phyloP scores from a whole-genome alignment of 2,113 vertebrate genomes.

The Cairina moschata region DNA sequence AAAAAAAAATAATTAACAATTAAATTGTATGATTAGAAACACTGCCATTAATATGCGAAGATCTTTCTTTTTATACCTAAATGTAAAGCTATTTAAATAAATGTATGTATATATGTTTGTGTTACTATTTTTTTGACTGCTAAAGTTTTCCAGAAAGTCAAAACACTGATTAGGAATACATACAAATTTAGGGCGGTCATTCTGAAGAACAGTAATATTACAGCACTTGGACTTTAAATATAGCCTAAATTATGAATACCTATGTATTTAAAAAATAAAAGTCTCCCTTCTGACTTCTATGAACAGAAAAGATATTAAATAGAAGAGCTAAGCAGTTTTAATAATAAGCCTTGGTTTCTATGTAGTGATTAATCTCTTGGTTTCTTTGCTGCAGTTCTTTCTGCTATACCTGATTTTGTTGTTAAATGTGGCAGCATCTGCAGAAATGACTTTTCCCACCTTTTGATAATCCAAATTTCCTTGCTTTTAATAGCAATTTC shows the following conservation, averaged over 20 bases:
- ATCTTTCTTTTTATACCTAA: background rate
- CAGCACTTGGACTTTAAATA: background rate
- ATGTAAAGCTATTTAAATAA: no score
- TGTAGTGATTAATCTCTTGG: background rate
- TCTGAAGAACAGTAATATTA: background rate
- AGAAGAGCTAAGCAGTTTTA: background rate
- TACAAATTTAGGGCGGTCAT: background rate
- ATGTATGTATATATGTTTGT: no score
- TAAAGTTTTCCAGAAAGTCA: no score
- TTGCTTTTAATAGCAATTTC: background rate
- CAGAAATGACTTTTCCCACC: background rate
- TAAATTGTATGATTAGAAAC: background rate
- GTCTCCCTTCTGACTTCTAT: background rate
- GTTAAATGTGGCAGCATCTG: slow-evolving; percentile 1
- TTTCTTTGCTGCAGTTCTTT: background rate
- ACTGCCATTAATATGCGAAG: background rate
- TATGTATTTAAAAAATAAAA: background rate
- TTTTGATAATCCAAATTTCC: background rate
- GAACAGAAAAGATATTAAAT: background rate
- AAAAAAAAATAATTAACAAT: background rate
- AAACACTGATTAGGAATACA: no score
- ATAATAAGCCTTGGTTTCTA: background rate
- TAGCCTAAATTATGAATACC: background rate
- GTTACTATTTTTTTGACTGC: no score
- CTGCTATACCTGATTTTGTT: background rate